phyloP scores from a whole-genome alignment of 2,888 invertebrate genomes.

The Lasioglossum morio region DNA sequence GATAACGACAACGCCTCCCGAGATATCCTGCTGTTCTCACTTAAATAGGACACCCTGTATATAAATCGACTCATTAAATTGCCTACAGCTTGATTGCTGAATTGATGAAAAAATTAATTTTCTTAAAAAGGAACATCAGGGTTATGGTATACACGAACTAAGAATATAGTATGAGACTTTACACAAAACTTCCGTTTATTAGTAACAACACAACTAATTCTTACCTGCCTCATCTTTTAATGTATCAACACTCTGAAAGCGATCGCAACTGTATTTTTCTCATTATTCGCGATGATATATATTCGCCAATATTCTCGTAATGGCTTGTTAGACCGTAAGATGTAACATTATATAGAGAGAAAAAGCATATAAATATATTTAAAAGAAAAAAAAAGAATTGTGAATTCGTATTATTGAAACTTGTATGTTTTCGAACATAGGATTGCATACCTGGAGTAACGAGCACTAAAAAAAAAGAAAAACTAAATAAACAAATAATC shows the following conservation, averaged over 20 bases:
- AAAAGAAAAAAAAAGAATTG: constrained; percentile 29
- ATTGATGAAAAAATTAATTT: constrained; percentile 71
- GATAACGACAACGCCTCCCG: too few species aligned
- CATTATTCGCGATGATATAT: constrained; percentile 27
- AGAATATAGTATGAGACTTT: constrained; percentile 52
- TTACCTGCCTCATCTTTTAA: constrained; percentile 23
- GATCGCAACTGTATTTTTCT: constrained; percentile 12
- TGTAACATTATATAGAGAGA: constrained; percentile 31
- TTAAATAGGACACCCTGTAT: background rate
- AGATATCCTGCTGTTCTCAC: too few species aligned
- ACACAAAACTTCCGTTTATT: constrained; percentile 33
- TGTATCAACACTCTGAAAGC: constrained; percentile 21
- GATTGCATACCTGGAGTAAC: constrained; percentile 73
- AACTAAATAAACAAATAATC: constrained; percentile 47
- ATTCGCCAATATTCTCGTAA: constrained; percentile 44
- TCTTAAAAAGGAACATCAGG: constrained; percentile 76
- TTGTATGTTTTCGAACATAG: constrained; percentile 56
- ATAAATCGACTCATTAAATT: constrained; percentile 37
- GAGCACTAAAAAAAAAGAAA: constrained; percentile 30
- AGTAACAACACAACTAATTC: constrained; percentile 25
- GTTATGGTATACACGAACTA: constrained; percentile 66
- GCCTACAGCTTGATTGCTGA: constrained; percentile 27
- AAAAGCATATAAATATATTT: constrained; percentile 34
- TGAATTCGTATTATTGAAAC: constrained; percentile 36
- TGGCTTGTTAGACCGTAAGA: constrained; percentile 64